phyloP scores from a whole-genome alignment of 2,888 invertebrate species.

The Plebejus anna region DNA sequence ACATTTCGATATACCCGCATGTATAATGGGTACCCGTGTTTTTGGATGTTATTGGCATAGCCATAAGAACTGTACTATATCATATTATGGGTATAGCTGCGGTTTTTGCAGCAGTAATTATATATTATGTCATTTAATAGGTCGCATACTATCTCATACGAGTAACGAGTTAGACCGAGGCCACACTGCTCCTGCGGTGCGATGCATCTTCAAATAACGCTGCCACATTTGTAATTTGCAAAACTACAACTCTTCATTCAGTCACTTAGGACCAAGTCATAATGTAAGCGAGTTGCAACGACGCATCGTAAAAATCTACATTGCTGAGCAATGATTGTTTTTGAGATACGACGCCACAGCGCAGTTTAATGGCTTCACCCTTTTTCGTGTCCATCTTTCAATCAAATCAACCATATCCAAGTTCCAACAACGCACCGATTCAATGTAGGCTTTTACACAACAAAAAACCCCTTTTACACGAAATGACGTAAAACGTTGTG shows the following conservation, averaged over 20 bases:
- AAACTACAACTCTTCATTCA: neutral
- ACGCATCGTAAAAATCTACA: neutral
- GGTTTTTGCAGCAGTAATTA: constrained; percentile 29
- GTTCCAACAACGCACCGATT: too few relatives aligned
- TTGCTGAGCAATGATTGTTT: neutral
- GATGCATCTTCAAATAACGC: neutral
- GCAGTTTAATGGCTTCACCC: neutral
- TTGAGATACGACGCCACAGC: neutral
- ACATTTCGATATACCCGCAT: neutral
- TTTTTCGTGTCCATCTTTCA: neutral
- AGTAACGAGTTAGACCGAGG: neutral
- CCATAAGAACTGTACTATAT: neutral
- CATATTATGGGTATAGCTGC: constrained; percentile 12
- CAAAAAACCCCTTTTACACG: too few relatives aligned
- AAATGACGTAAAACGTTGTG: neutral
- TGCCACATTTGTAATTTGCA: neutral
- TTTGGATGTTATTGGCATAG: neutral
- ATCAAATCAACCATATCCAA: too few relatives aligned
- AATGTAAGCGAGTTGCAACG: too few relatives aligned
- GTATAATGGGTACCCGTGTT: neutral
- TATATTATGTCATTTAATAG: constrained; percentile 27
- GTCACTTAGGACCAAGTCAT: too few relatives aligned
- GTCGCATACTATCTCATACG: constrained; percentile 1
- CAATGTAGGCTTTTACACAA: too few relatives aligned
- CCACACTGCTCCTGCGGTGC: neutral